These are phyloP conservation scores for Lottia gigantea DNA, from an alignment of 2,888 invertebrate species.

Conservation along the genomic window DNA sequence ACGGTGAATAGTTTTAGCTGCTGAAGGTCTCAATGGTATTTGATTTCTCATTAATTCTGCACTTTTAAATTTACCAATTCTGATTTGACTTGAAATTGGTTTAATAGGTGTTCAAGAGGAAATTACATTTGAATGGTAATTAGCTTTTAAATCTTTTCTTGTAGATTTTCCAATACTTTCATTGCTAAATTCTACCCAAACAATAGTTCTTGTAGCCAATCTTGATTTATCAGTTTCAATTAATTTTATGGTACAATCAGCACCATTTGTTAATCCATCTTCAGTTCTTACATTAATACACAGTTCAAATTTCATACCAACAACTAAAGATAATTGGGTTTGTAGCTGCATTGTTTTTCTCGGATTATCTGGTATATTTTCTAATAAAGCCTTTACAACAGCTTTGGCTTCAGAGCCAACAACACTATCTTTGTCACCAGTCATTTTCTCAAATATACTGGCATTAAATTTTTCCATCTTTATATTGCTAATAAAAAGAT, in stretches of 20 bases:
- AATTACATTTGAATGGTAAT: slow-evolving; percentile 12
- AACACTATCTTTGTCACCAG: slow-evolving; percentile 28
- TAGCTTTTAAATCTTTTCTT: slow-evolving; percentile 14
- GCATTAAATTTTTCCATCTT: slow-evolving; percentile 26
- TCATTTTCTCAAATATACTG: background rate
- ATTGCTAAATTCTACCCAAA: slow-evolving; percentile 28
- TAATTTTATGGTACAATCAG: slow-evolving; percentile 27
- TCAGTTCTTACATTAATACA: no score
- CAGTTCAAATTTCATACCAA: no score
- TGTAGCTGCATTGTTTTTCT: slow-evolving; percentile 23
- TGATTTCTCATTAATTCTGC: slow-evolving; percentile 21
- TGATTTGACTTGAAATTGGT: slow-evolving; percentile 18
- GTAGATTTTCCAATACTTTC: slow-evolving; percentile 19
- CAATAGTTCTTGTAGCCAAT: slow-evolving; percentile 19
- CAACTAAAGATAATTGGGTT: slow-evolving; percentile 17
- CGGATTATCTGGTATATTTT: slow-evolving; percentile 13
- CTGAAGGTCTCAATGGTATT: slow-evolving; percentile 27
- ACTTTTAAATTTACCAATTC: slow-evolving; percentile 17
- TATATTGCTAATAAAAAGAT: slow-evolving; percentile 34
- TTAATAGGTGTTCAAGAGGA: slow-evolving; percentile 24
- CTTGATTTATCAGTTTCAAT: slow-evolving; percentile 14
- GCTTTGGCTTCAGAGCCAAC: slow-evolving; percentile 19
- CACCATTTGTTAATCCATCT: no score
- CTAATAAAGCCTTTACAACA: slow-evolving; percentile 21
- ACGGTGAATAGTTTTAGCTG: slow-evolving; percentile 29